Base-by-base conservation (phyloP, 1,140 invertebrate species). In the Probaryconus sp. region DNA sequence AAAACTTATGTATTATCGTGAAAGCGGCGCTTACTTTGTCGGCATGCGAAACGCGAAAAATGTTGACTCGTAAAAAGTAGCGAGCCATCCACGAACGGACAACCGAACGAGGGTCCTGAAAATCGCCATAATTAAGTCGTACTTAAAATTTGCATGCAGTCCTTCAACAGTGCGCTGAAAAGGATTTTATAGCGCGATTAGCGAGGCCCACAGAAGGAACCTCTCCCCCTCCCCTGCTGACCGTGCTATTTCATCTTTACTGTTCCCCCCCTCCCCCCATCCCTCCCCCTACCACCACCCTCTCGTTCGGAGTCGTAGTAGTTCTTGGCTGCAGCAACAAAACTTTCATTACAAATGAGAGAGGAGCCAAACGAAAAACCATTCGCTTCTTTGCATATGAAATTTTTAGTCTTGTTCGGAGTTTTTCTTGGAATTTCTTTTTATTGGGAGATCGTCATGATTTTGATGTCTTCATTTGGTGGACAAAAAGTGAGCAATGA, bases 41-140 rank as follows among this genome's bases (percentile, higher is more conserved):
- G 73, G 73, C 73, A 67, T 47, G 61, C 37, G 21, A 67, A 69
- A 70, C 45, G 47, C 64, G 45, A 74, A 74, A 68, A 68, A 60
- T 38, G 43, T 63, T 11, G 64, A 74, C 71, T 74, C 71, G 64
- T 74, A 77, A 68, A 71, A 64, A 68, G 73, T 70, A 71, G 73
- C 67, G 45, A 61, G 53, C 65, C 53, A 56, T 61, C 50, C 40
- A 16, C 48, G 60, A 76, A 77, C 56, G 69, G 43, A 61, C 63
- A 73, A 77, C 68, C 43, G 50, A 42, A 73, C 51, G 47, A 53
- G 30, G 50, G 76, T 55, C 50, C 48, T 31, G 68, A 70, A 76
- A 50, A 73, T 69, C 67, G 60, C 56, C 75, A 78, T 81, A 83
- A 83, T 83, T 82, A 81, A 83, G 79, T 83, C 80, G 79, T 77